Base-by-base conservation (phyloP, 2,797 vertebrate genomes). In the Sebastes reedi region DNA sequence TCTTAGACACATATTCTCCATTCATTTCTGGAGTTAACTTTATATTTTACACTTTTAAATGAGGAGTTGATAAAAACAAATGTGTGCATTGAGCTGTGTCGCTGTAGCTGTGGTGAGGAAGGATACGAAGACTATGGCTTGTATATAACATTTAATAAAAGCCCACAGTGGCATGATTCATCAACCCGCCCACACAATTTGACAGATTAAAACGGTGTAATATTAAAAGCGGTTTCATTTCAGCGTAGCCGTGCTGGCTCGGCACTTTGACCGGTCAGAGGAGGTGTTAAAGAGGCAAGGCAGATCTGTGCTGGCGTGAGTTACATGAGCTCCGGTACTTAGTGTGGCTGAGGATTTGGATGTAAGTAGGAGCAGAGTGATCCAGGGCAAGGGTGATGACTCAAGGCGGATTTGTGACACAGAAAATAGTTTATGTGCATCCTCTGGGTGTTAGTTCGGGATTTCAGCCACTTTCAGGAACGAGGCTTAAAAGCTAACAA, bases 271-370 rank as follows among this genome's bases (percentile, higher is more conserved):
- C 42, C 8, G 82, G 84, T 79, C 73, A 27, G 83, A 59, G 2
- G 88, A 92, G 84, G 91, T 86, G 92, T 92, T 94, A 90, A 94
- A 87, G 93, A 94, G 91, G 61, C 64, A 75, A 87, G 85, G 84
- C 87, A 79, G 90, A 92, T 91, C 86, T 64, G 24, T 46, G 67
- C 84, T 67, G 90, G 85, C 62, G 86, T 87, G 90, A 93, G 86
- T 88, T 87, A 93, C 90, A 90, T 77, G 90, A 93, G 92, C 88
- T 88, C 72, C 34, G 78, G 77, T 89, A 88, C 91, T 93, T 89
- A 92, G 87, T 81, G 81, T 3, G 72, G 75, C 79, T 70, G 77
- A 87, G 89, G 88, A 91, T 94, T 92, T 88, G 84, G 86, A 78
- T 56, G 9, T 85, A 91, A 92, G 90, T 77, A 85, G 86, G 87